phyloP scores from a whole-genome alignment of 1,140 invertebrate genomes.

The Trichomalopsis sarcophagae region DNA sequence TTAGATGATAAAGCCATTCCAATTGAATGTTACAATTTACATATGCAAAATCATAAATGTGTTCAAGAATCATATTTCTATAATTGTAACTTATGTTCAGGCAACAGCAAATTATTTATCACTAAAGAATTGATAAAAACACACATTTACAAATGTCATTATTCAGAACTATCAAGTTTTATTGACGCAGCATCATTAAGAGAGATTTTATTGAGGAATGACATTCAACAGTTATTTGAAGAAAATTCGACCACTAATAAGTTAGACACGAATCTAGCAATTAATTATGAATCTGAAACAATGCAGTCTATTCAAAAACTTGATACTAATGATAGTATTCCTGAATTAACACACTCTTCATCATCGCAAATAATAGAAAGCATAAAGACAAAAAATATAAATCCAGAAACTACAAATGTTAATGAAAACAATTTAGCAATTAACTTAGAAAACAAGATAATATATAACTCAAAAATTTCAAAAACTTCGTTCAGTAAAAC shows the following conservation, averaged over 20 bases:
- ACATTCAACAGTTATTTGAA: constrained; percentile 7
- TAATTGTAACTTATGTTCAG: constrained; percentile 16
- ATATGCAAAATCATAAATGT: constrained; percentile 26
- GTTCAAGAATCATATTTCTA: constrained; percentile 6
- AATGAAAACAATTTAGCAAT: neutral
- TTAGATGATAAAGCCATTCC: constrained; percentile 32
- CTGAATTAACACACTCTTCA: neutral
- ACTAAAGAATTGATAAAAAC: constrained; percentile 8
- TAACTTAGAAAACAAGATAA: neutral
- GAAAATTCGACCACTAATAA: neutral
- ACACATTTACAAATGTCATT: constrained; percentile 19
- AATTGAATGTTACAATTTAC: constrained; percentile 24
- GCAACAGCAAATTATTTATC: neutral
- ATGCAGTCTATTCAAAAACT: neutral
- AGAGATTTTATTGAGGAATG: constrained; percentile 1
- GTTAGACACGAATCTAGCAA: neutral
- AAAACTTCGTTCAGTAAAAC: neutral
- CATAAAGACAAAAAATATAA: neutral
- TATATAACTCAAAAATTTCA: neutral
- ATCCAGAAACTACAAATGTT: neutral
- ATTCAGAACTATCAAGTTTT: constrained; percentile 11
- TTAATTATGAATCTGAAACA: neutral
- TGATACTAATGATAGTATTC: neutral
- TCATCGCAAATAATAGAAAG: neutral
- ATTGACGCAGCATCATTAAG: neutral